Conservation (phyloP, 2,888 invertebrate genomes). For the Hemistola chrysoprasaria region DNA sequence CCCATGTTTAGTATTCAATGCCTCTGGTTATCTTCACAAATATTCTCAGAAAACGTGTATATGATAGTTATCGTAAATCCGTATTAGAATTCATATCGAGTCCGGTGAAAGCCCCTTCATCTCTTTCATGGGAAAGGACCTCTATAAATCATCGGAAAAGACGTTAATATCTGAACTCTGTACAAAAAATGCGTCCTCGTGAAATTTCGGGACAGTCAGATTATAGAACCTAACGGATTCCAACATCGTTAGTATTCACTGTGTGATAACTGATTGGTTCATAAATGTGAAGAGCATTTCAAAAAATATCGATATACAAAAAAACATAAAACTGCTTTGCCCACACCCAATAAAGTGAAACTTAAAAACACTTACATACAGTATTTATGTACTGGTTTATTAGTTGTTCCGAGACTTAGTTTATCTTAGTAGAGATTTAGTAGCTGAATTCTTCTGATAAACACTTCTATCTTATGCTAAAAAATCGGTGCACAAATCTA, state of each 20-base stretch:
- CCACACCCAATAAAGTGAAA: no score
- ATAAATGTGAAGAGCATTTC: no score
- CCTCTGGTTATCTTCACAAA: slow-evolving; percentile 7
- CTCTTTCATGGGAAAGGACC: slow-evolving; percentile 64
- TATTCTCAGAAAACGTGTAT: slow-evolving; percentile 14
- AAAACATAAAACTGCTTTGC: no score
- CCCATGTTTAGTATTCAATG: no score
- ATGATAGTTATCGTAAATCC: slow-evolving; percentile 48
- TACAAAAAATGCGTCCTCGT: slow-evolving; percentile 58
- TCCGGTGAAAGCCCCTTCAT: slow-evolving; percentile 61
- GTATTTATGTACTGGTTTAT: no score
- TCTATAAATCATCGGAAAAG: slow-evolving; percentile 67
- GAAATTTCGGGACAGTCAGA: slow-evolving; percentile 27
- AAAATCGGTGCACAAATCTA: no score
- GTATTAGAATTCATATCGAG: slow-evolving; percentile 72
- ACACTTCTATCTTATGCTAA: no score
- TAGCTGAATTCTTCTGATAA: no score
- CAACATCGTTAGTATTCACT: slow-evolving; percentile 44
- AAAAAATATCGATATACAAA: no score
- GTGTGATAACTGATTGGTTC: slow-evolving; percentile 56
- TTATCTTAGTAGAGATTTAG: no score
- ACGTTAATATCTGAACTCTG: slow-evolving; percentile 62
- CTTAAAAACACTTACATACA: no score
- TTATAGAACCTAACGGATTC: slow-evolving; percentile 33
- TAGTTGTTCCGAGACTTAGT: no score